Percentiles rank a stretch among this genome's conserved stretches.
phyloP scores from a whole-genome alignment of 2,113 vertebrate species.

The Dissostichus mawsoni region DNA sequence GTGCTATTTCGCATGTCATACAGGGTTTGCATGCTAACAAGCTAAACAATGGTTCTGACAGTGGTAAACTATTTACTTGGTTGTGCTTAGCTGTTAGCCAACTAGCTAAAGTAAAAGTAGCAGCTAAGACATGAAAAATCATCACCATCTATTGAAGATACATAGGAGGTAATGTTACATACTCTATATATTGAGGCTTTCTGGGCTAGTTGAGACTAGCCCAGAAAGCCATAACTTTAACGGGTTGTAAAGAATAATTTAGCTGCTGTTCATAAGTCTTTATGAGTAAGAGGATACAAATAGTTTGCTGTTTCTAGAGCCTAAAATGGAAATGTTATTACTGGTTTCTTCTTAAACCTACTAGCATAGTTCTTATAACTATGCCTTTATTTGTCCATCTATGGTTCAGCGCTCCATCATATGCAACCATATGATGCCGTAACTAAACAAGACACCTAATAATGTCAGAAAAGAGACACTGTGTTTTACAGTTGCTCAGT shows the following conservation, averaged over 20 bases:
- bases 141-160: neutral
- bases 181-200: neutral
- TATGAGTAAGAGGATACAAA: neutral
- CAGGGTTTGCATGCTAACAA: no score
- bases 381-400: neutral
- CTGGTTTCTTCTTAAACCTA: neutral
- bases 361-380: neutral
- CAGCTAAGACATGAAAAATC: neutral
- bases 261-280: neutral
- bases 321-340: neutral
- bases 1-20: neutral
- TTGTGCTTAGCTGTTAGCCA: neutral
- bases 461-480: neutral
- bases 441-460: neutral
- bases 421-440: neutral
- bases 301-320: neutral
- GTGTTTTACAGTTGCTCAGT: neutral
- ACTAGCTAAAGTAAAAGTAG: neutral
- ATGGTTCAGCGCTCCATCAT: no score
- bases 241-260: neutral
- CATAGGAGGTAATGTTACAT: no score
- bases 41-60: neutral
- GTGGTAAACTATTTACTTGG: neutral
- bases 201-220: neutral
- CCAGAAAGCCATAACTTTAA: neutral